A percentile compares a stretch with the other conserved stretches of the same genome.
phyloP scores from a whole-genome alignment of 2,797 vertebrate genomes.

The Dendrocincla fuliginosa region DNA sequence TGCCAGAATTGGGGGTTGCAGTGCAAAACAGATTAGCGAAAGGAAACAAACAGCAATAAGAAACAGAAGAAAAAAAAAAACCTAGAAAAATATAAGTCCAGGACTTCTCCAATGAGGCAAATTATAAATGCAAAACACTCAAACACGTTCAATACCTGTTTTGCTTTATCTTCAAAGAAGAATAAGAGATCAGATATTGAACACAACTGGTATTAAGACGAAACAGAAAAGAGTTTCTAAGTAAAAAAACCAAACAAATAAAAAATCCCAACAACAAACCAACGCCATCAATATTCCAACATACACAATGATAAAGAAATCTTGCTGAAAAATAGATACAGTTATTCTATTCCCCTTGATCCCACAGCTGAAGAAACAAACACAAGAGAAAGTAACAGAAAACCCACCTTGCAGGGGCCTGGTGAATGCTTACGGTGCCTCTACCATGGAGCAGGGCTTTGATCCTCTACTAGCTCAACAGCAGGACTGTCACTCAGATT shows the following conservation, averaged over 20 bases:
- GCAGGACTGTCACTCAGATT: background rate
- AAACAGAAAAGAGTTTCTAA: background rate
- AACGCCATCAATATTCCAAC: background rate
- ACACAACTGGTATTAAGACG: background rate
- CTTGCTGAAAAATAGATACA: background rate
- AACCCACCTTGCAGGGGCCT: fast-evolving
- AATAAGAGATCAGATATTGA: background rate
- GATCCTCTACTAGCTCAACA: background rate
- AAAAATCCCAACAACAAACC: no score
- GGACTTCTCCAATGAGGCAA: background rate
- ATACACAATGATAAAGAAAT: background rate
- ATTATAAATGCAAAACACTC: background rate
- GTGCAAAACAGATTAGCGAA: background rate
- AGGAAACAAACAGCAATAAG: background rate
- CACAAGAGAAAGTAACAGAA: background rate
- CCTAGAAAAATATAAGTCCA: background rate
- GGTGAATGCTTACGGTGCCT: fast-evolving
- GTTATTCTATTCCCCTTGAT: background rate
- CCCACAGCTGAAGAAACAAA: background rate
- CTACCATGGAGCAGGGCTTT: background rate
- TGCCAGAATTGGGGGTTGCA: background rate
- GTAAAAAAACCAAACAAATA: no score
- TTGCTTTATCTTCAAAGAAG: background rate
- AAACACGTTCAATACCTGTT: background rate
- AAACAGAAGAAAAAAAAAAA: background rate